These are phyloP conservation scores for Archocentrus centrarchus DNA, from an alignment of 2,113 vertebrate genomes.

Conservation along the genomic window DNA sequence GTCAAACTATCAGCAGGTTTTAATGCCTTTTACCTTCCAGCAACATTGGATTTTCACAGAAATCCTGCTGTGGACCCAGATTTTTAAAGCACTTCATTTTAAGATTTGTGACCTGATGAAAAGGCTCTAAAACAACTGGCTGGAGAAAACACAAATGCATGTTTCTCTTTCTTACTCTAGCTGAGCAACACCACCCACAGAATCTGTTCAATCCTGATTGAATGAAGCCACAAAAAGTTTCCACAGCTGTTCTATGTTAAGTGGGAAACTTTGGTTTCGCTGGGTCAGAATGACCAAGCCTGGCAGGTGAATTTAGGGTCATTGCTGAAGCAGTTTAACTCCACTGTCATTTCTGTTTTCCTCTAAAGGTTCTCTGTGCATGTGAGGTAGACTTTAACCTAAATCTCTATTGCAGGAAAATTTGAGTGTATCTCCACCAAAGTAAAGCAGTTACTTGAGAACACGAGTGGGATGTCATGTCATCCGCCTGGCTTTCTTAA, in stretches of 20 bases:
- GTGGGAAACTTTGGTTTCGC: constrained; percentile 28
- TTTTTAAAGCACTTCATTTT: not conserved
- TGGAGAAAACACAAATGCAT: not conserved
- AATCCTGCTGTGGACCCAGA: not conserved
- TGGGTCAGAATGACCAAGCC: constrained; percentile 25
- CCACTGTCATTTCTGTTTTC: constrained; percentile 4
- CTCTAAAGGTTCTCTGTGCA: not conserved
- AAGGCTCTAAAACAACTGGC: not conserved
- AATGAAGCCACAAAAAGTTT: constrained; percentile 26
- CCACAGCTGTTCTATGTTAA: constrained; percentile 47
- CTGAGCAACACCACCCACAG: not conserved
- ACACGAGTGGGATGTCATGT: constrained; percentile 6
- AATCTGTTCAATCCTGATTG: not conserved
- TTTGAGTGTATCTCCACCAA: not conserved
- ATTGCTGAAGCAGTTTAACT: constrained; percentile 4
- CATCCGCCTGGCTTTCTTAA: not conserved
- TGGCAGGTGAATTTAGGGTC: constrained; percentile 24
- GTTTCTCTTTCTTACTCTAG: not conserved
- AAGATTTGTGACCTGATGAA: constrained; percentile 7
- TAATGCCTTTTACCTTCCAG: not conserved
- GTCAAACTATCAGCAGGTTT: not conserved
- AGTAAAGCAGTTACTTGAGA: not conserved
- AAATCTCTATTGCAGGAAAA: not conserved
- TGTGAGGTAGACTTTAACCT: not conserved
- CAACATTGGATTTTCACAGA: constrained; percentile 4